Evolutionary conservation across 2,797 vertebrate genomes (phyloP).

Genomic region (Cuniculus paca): DNA sequence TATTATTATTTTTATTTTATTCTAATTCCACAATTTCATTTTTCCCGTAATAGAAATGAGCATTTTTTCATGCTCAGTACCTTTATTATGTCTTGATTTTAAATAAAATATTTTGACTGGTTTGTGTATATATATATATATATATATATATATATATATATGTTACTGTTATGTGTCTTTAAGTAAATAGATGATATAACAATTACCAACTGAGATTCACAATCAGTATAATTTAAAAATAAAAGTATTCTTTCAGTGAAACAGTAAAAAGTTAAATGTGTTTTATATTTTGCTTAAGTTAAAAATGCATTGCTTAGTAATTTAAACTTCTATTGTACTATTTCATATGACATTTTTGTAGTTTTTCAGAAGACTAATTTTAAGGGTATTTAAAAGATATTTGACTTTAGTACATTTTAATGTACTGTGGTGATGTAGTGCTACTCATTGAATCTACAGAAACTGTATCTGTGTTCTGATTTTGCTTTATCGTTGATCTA

Average conservation of each 20-base stretch:
- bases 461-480: background rate
- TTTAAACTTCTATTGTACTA: background rate
- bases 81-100: background rate
- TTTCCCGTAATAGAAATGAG: background rate
- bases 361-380: background rate
- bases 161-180: background rate
- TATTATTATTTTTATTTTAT: background rate
- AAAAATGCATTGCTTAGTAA: background rate
- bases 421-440: background rate
- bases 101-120: background rate
- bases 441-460: background rate
- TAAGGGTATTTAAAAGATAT: conserved; percentile 20
- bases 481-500: conserved; percentile 8
- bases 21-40: background rate
- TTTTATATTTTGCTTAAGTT: conserved; percentile 19
- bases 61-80: background rate
- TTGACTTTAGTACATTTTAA: background rate
- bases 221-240: background rate
- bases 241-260: background rate
- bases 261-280: background rate
- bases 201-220: background rate
- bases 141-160: too few relatives aligned
- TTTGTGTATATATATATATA: conserved; percentile 25
- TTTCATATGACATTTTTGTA: background rate
- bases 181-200: background rate